Base-by-base conservation (phyloP, 2,888 invertebrate species). In the Sarcophaga variegata region DNA sequence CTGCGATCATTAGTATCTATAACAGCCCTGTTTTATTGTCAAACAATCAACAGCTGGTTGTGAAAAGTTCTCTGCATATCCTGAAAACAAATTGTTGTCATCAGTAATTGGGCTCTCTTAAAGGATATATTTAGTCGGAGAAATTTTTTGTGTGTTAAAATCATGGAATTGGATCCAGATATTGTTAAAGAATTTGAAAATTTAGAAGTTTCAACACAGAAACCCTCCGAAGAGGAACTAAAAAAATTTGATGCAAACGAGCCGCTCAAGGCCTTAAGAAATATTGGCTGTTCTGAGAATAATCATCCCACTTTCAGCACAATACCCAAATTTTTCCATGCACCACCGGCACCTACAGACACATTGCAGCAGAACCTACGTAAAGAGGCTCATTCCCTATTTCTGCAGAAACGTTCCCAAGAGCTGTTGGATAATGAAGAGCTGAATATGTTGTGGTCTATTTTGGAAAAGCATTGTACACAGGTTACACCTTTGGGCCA, bases 361-460 rank as follows among this genome's bases (percentile, higher is more conserved):
- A 94, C 96, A 8, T 91, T 98, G 4, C 95, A 96, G 2, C 96
- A 97, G 91, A 97, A 97, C 93, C 93, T 98, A 64, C 94, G 98
- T 81, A 98, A 98, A 93, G 98, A 98, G 93, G 97, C 98, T 0
- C 95, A 98, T 90, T 97, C 98, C 3, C 95, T 97, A 86, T 97
- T 98, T 92, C 93, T 99, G 70, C 97, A 98, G 93, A 95, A 97
- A 91, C 96, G 97, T 91, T 97, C 97, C 86, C 95, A 96, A 90
- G 96, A 97, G 90, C 94, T 98, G 49, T 93, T 99, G 37, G 97
- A 98, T 92, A 97, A 97, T 92, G 96, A 96, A 91, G 98, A 99
- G 93, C 93, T 98, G 75, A 96, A 97, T 93, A 95, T 96, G 64
- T 93, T 99, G 1, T 98, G 98, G 97, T 95, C 96, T 67, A 93